phyloP scores from a whole-genome alignment of 2,113 vertebrate species.

The Bolborhynchus lineola region DNA sequence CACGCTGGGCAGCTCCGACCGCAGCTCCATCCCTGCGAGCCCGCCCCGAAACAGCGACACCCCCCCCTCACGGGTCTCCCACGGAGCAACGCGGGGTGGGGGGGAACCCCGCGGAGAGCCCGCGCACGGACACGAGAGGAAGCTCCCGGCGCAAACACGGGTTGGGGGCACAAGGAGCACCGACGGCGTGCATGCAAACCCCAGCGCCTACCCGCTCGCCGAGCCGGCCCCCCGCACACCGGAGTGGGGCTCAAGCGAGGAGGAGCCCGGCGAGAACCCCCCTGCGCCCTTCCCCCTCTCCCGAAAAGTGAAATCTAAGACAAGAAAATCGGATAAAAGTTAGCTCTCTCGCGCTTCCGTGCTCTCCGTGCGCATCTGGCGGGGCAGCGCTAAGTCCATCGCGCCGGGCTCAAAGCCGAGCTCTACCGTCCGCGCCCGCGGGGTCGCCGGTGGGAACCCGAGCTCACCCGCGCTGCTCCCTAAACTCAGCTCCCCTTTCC shows the following conservation, averaged over 20 bases:
- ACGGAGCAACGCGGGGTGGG: not conserved
- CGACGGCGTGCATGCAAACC: not conserved
- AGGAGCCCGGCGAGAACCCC: not conserved
- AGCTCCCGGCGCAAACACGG: not conserved
- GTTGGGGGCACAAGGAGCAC: not conserved
- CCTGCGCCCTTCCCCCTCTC: not conserved
- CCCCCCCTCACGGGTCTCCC: not conserved
- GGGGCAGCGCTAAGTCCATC: not conserved
- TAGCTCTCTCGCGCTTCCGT: not conserved
- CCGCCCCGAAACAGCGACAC: not conserved
- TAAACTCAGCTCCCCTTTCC: not conserved
- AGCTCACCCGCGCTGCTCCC: not conserved
- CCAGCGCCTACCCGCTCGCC: not conserved
- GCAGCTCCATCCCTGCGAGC: conserved; percentile 83
- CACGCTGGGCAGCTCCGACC: conserved; percentile 82
- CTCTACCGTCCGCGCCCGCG: not conserved
- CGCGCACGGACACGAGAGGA: not conserved
- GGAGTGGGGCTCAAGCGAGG: not conserved
- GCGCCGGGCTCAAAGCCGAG: not conserved
- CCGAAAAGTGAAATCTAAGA: not conserved
- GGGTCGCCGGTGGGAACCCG: not conserved
- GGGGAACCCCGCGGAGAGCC: not conserved
- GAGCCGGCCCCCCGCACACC: not conserved
- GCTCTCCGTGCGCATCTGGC: not conserved
- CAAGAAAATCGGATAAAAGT: not conserved